These are phyloP conservation scores for Microctonus brassicae DNA, from an alignment of 2,888 invertebrate species.

Conservation along the genomic window DNA sequence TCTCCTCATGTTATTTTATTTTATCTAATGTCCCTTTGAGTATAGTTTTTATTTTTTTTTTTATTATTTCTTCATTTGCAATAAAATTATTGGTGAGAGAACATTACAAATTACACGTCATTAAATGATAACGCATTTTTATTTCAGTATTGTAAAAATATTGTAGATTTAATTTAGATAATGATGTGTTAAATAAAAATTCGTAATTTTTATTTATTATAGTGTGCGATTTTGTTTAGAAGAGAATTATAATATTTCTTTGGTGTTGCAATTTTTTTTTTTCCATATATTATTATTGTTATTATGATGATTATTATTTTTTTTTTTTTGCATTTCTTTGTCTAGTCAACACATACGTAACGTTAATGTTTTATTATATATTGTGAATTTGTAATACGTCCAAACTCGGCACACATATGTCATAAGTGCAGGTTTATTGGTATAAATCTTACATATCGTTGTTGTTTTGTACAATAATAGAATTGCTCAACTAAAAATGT, in stretches of 20 bases:
- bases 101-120: not conserved
- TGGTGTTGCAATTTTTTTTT: not conserved
- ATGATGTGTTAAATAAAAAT: not conserved
- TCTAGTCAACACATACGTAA: not conserved
- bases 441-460: not conserved
- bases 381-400: not conserved
- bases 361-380: not conserved
- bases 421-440: not conserved
- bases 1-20: conserved; percentile 35
- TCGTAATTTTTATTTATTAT: conserved; percentile 7
- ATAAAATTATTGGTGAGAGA: conserved; percentile 4
- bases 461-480: conserved; percentile 15
- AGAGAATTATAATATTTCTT: not conserved
- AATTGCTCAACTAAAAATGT: not conserved
- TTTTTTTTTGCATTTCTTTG: not conserved
- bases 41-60: conserved; percentile 28
- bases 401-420: not conserved
- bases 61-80: too few species aligned
- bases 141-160: not conserved
- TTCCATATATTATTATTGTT: not conserved
- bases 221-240: not conserved
- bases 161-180: not conserved
- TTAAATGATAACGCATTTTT: not conserved
- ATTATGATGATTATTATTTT: too few species aligned
- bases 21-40: conserved; percentile 22